A percentile compares a stretch with the other conserved stretches of the same genome.
Evolutionary conservation across 2,113 vertebrate genomes (phyloP).

Genomic region (Scomber scombrus): DNA sequence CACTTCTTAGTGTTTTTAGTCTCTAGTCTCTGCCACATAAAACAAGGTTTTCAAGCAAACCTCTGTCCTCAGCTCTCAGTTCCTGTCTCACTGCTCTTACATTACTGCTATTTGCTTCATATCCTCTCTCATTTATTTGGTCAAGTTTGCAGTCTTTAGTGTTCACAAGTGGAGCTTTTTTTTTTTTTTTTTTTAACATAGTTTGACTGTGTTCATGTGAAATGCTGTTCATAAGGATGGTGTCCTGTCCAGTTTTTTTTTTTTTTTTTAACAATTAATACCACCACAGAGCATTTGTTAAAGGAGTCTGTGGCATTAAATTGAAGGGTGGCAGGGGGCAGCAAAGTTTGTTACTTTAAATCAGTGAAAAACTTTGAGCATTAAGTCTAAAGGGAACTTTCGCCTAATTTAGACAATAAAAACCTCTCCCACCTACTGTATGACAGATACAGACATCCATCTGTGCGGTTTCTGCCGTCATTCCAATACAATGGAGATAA

Average conservation of each 20-base stretch:
- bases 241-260: neutral
- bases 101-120: neutral
- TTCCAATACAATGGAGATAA: neutral
- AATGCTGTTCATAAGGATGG: neutral
- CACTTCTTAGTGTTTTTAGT: neutral
- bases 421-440: too few species aligned
- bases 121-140: too few species aligned
- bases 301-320: neutral
- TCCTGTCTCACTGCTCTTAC: too few species aligned
- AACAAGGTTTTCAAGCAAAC: neutral
- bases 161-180: neutral
- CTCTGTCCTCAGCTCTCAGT: too few species aligned
- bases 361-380: neutral
- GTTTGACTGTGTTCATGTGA: neutral
- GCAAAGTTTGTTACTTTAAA: neutral
- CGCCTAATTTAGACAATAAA: neutral
- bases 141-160: neutral
- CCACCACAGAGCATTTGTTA: neutral
- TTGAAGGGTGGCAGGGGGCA: neutral
- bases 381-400: neutral
- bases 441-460: too few species aligned
- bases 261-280: too few species aligned
- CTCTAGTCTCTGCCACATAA: constrained; percentile 6
- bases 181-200: neutral
- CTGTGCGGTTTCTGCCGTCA: too few species aligned